A percentile compares a stretch with the other conserved stretches of the same genome.
phyloP scores from a whole-genome alignment of 1,140 invertebrate genomes.

The Acromyrmex charruanus region DNA sequence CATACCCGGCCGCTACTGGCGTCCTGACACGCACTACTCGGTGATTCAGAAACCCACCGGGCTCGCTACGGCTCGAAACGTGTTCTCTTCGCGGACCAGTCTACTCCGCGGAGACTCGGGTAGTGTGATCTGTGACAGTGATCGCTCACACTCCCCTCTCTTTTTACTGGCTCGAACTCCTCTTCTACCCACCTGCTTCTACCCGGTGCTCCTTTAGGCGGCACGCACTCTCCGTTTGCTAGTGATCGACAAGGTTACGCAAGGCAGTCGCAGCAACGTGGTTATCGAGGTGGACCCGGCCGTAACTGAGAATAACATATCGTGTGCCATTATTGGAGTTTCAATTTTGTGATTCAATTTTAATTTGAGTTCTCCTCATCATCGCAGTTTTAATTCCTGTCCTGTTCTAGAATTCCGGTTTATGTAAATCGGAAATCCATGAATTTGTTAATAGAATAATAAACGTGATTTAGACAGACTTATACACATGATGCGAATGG shows the following conservation, averaged over 20 bases:
- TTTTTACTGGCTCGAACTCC: conserved; percentile 1
- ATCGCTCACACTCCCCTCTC: conserved; percentile 30
- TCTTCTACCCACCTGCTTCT: conserved; percentile 28
- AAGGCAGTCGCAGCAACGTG: conserved; percentile 65
- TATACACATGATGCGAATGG: conserved; percentile 3
- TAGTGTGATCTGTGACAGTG: conserved; percentile 65
- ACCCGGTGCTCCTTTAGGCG: conserved; percentile 63
- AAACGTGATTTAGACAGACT: conserved; percentile 17
- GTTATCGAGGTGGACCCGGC: conserved; percentile 66
- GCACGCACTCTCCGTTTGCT: conserved; percentile 65
- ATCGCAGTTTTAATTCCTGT: background rate
- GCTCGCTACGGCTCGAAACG: conserved; percentile 69
- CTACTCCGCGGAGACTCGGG: conserved; percentile 47
- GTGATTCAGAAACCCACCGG: conserved; percentile 73
- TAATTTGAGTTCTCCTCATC: background rate
- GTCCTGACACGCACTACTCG: conserved; percentile 69
- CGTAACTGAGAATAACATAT: conserved; percentile 54
- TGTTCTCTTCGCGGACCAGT: conserved; percentile 65
- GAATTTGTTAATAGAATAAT: conserved; percentile 6
- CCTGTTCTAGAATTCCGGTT: background rate
- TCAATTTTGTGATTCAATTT: conserved; percentile 39
- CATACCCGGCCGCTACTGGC: conserved; percentile 59
- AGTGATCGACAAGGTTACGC: conserved; percentile 71
- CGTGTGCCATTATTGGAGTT: conserved; percentile 41
- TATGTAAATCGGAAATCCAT: background rate